These are phyloP conservation scores for Tricholauxania praeusta DNA, from an alignment of 2,888 invertebrate genomes.

Conservation along the genomic window DNA sequence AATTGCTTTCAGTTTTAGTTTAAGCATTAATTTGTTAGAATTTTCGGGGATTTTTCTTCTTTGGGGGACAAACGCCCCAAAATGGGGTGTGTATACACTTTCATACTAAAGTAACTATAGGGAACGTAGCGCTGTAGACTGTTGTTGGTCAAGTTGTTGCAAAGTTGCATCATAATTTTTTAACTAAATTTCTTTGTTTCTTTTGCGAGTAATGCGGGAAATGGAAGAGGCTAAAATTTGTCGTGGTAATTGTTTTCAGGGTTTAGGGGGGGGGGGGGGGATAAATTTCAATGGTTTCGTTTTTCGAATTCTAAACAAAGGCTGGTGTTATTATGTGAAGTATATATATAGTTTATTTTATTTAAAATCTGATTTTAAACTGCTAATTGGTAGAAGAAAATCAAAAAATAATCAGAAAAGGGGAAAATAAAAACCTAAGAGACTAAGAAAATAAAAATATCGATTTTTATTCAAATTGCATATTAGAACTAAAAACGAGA, in stretches of 20 bases:
- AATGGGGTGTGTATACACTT: background rate
- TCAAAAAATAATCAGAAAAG: no score
- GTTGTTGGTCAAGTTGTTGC: constrained; percentile 64
- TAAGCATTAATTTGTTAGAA: no score
- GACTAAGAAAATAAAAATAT: no score
- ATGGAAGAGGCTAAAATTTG: constrained; percentile 26
- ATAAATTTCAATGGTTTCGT: constrained; percentile 1
- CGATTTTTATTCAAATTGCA: no score
- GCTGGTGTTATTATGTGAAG: constrained; percentile 64
- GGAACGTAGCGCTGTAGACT: constrained; percentile 54
- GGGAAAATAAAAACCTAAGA: no score
- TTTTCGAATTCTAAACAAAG: constrained; percentile 50
- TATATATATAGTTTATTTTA: constrained; percentile 51
- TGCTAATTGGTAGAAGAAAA: constrained; percentile 8
- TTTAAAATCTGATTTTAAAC: background rate
- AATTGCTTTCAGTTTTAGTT: no score
- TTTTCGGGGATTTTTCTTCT: no score
- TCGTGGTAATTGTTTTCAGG: constrained; percentile 19
- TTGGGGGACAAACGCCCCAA: background rate
- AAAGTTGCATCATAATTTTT: constrained; percentile 39
- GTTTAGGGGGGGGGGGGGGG: constrained; percentile 18
- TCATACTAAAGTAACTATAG: background rate
- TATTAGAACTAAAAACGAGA: no score
- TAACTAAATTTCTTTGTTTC: constrained; percentile 16
- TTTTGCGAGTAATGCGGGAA: constrained; percentile 8